Percentiles rank a stretch among this genome's conserved stretches.
Evolutionary conservation across 2,113 vertebrate genomes (phyloP).

Genomic region (Atrichornis clamosus): DNA sequence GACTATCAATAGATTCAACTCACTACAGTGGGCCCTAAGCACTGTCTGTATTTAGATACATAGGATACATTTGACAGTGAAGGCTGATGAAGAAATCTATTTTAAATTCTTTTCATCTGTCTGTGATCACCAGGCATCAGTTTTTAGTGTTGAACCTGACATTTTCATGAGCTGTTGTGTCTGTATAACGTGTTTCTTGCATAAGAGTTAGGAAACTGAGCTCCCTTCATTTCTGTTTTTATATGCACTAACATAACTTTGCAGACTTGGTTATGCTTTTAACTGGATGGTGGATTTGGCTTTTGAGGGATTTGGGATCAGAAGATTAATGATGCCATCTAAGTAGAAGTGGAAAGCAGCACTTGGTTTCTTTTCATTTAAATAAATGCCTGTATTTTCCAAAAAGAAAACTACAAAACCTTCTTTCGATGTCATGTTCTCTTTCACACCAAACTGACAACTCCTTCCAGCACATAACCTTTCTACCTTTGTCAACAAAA

Average conservation of each 20-base stretch:
- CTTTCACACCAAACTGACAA: not conserved
- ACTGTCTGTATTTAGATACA: not conserved
- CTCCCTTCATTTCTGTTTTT: not conserved
- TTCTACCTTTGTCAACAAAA: not conserved
- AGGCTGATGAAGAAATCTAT: conserved; percentile 6
- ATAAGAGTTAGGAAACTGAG: not conserved
- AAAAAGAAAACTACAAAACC: not conserved
- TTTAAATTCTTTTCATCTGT: not conserved
- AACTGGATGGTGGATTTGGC: not conserved
- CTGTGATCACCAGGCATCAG: not conserved
- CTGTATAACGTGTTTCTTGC: not conserved
- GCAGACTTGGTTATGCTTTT: not conserved
- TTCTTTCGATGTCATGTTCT: not conserved
- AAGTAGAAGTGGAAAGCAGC: not conserved
- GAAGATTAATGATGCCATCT: not conserved
- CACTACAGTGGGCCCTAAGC: not conserved
- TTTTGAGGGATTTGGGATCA: not conserved
- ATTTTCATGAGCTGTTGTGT: conserved; percentile 33
- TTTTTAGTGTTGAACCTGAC: conserved; percentile 29
- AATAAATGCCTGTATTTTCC: not conserved
- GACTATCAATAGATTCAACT: not conserved
- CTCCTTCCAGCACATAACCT: not conserved
- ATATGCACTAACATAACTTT: not conserved
- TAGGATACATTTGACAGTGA: not conserved
- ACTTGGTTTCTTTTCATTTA: not conserved